Conservation (phyloP, 2,113 vertebrate species). For the Helogale parvula region DNA sequence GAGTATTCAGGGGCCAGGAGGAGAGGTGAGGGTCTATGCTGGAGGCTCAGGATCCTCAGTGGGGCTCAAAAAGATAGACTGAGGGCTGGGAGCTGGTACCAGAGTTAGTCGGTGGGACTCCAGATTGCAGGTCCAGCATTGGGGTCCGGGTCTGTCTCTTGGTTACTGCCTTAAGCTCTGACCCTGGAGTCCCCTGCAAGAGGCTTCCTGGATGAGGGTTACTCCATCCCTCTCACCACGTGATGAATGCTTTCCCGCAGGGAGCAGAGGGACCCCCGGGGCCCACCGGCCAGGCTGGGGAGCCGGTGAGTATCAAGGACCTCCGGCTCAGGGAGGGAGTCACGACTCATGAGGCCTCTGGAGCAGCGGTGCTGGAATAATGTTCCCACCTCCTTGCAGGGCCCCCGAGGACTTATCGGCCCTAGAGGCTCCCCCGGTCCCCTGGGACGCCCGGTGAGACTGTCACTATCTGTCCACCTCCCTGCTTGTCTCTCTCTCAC, state of each 20-base stretch:
- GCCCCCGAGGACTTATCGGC: slow-evolving; percentile 90
- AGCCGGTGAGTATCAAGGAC: slow-evolving; percentile 90
- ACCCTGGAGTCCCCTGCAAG: neutral
- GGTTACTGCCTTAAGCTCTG: neutral
- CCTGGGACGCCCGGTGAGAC: slow-evolving; percentile 88
- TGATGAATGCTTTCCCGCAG: slow-evolving; percentile 77
- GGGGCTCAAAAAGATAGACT: neutral
- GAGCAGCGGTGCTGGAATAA: neutral
- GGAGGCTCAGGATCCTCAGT: too few relatives aligned
- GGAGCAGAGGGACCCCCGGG: slow-evolving; percentile 91
- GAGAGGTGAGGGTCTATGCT: neutral
- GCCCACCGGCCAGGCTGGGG: slow-evolving; percentile 92
- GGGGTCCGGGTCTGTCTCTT: neutral
- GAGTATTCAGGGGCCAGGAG: neutral
- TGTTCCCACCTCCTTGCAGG: slow-evolving; percentile 78
- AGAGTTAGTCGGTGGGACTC: neutral
- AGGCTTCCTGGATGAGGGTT: neutral
- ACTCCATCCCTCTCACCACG: too few relatives aligned
- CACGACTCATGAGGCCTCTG: fast-evolving
- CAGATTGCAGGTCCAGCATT: neutral
- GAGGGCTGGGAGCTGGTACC: too few relatives aligned
- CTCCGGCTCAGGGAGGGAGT: neutral
- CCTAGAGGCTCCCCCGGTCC: slow-evolving; percentile 89
- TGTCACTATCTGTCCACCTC: neutral
- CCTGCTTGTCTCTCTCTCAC: neutral